phyloP scores from a whole-genome alignment of 2,888 invertebrate species.

The Cryptophagus acutangulus region DNA sequence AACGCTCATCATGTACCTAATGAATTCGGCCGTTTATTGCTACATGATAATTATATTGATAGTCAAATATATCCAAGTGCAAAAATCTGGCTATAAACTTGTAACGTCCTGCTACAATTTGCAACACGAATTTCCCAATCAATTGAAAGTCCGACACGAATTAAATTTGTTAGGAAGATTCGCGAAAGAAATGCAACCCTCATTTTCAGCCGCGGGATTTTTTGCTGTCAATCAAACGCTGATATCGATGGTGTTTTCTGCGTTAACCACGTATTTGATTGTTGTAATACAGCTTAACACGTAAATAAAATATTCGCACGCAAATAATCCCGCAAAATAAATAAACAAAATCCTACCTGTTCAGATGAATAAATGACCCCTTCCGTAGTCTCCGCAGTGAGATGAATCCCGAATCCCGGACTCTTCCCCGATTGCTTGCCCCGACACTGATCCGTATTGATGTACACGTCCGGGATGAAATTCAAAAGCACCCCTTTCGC shows the following conservation, averaged over 20 bases:
- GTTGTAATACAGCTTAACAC: background rate
- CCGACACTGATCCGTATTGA: constrained; percentile 87
- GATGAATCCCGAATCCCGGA: constrained; percentile 84
- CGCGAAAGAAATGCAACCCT: constrained; percentile 9
- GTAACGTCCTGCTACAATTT: too few species aligned
- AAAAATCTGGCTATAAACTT: too few species aligned
- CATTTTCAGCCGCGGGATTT: constrained; percentile 11
- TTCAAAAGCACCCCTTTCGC: constrained; percentile 88
- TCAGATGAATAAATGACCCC: constrained; percentile 70
- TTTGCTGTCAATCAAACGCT: constrained; percentile 9
- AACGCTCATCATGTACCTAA: too few species aligned
- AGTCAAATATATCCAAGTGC: too few species aligned
- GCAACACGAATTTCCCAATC: too few species aligned
- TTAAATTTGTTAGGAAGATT: too few species aligned
- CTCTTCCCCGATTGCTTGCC: constrained; percentile 86
- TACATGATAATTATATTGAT: too few species aligned
- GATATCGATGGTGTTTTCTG: constrained; percentile 7
- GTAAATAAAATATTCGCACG: too few species aligned
- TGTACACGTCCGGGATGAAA: constrained; percentile 91
- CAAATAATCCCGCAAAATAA: too few species aligned
- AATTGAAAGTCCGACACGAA: too few species aligned
- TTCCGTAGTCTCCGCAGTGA: constrained; percentile 87
- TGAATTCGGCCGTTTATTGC: too few species aligned
- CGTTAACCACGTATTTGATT: background rate
- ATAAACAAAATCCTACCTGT: constrained; percentile 48